These are phyloP conservation scores for Pelagia noctiluca DNA, from an alignment of 30 jellyfish, hydroid and myxozoan species.

Conservation along the genomic window DNA sequence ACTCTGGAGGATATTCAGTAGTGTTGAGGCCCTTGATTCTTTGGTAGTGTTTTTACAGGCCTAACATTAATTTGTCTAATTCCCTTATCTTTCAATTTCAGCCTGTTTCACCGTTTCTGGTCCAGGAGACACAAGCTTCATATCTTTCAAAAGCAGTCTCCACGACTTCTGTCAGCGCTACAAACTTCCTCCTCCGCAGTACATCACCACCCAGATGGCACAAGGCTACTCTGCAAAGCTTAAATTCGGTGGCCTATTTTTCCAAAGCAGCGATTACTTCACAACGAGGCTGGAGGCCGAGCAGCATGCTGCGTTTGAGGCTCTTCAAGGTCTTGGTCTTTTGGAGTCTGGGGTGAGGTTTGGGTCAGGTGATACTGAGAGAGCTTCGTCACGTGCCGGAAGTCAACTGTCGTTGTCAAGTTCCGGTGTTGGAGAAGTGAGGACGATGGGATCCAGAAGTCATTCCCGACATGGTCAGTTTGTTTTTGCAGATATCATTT, in stretches of 20 bases:
- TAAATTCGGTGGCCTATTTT: constrained; percentile 99
- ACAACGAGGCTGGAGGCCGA: constrained; percentile 97
- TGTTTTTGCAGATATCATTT: background rate
- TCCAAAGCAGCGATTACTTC: constrained; percentile 96
- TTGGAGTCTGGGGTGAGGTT: constrained; percentile 89
- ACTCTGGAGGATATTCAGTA: too few relatives aligned
- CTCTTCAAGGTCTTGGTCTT: constrained; percentile 96
- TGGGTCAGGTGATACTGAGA: constrained; percentile 87
- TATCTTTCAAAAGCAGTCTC: constrained; percentile 96
- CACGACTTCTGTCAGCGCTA: constrained; percentile 98
- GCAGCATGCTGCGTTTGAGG: constrained; percentile 99
- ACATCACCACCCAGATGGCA: constrained; percentile 93
- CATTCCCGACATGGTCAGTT: constrained; percentile 63
- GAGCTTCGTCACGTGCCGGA: constrained; percentile 76
- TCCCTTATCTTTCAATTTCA: constrained; percentile 32
- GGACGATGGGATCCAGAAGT: constrained; percentile 57
- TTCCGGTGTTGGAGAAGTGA: constrained; percentile 54
- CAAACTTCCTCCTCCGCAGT: constrained; percentile 99
- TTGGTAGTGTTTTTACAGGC: too few relatives aligned
- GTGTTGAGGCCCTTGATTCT: too few relatives aligned
- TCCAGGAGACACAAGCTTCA: constrained; percentile 86
- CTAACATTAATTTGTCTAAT: too few relatives aligned
- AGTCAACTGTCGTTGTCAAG: constrained; percentile 74
- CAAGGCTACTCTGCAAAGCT: constrained; percentile 98
- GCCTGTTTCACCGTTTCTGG: constrained; percentile 99